Base-by-base conservation (phyloP, 1,140 invertebrate genomes). In the Dreissena rostriformis region DNA sequence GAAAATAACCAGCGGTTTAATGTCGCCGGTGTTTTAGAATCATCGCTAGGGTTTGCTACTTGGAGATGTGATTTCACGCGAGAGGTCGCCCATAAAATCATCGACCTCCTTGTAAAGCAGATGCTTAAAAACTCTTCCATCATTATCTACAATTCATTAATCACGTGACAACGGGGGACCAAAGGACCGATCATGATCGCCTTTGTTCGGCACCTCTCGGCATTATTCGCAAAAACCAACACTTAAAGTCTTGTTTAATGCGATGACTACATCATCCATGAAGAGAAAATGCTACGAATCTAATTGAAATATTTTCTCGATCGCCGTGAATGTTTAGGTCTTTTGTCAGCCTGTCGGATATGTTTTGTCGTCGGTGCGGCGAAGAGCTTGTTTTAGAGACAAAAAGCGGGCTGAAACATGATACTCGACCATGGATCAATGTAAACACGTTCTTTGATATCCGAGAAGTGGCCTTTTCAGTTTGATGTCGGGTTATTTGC, bases 71-170 rank as follows among this genome's bases (percentile, higher is more conserved):
- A 39, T 39, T 39, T 39, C 39, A 39, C 8, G 39, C 39, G 39
- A 39, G 39, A 39, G 39, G 39, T 39, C 39, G 39, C 39, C 39
- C 39, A 39, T 39, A 39, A 39, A 39, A 39, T 39, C 2, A 5
- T 39, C 8, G 2, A 2, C 17, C 22, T 61, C 57, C 57, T 61
- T 5, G 17, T 61, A n/a, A 6, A 61, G 17, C 57, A 61, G 70
- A 73, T 71, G 78, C 67, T 81, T 72, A 4, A 24, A 81, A 55
- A 49, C n/a, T 81, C 68, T 55, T 81, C 78, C 68, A 81, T 81
- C 78, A 81, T 81, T 81, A 81, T 81, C 53, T 81, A 71, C 68
- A 55, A 26, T 29, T 61, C 78, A 81, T 81, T 81, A 81, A 81
- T 81, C 78, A 81, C 53, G 51, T 81, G 70, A 73, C 78, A 71